Percentiles rank a stretch among this genome's conserved stretches.
phyloP scores from a whole-genome alignment of 2,113 vertebrate species.

The Mustelus asterias region DNA sequence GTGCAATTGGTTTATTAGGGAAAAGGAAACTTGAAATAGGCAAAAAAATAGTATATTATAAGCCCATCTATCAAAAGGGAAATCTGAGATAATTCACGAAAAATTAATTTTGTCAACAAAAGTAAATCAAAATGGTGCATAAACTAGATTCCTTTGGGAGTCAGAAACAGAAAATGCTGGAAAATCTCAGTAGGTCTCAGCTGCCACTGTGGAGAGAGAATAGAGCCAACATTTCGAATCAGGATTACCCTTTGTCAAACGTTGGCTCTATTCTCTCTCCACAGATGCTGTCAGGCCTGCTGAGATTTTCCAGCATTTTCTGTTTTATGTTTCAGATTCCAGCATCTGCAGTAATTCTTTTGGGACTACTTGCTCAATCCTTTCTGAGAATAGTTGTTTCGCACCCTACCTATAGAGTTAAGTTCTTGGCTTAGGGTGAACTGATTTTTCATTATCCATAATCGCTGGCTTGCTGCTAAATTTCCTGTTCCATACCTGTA shows the following conservation, averaged over 20 bases:
- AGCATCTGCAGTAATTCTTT: neutral
- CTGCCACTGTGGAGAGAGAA: too few species aligned
- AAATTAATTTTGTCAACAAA: neutral
- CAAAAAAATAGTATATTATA: neutral
- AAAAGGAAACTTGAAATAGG: neutral
- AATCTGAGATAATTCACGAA: neutral
- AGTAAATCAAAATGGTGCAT: neutral
- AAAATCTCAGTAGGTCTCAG: too few species aligned
- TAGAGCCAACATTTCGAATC: too few species aligned
- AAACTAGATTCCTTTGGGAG: neutral
- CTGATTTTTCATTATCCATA: neutral
- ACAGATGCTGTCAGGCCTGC: too few species aligned
- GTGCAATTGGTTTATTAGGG: neutral
- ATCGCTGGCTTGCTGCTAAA: neutral
- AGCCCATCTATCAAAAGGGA: neutral
- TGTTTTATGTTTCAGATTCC: too few species aligned
- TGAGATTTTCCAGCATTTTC: too few species aligned
- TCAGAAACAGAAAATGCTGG: too few species aligned
- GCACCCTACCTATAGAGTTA: neutral
- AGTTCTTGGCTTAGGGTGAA: neutral
- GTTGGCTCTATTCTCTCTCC: too few species aligned
- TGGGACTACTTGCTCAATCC: neutral
- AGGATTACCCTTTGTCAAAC: too few species aligned
- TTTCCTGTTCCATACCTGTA: neutral
- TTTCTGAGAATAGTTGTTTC: neutral